Evolutionary conservation across 1,140 invertebrate species (phyloP).

Genomic region (Penaeus indicus): DNA sequence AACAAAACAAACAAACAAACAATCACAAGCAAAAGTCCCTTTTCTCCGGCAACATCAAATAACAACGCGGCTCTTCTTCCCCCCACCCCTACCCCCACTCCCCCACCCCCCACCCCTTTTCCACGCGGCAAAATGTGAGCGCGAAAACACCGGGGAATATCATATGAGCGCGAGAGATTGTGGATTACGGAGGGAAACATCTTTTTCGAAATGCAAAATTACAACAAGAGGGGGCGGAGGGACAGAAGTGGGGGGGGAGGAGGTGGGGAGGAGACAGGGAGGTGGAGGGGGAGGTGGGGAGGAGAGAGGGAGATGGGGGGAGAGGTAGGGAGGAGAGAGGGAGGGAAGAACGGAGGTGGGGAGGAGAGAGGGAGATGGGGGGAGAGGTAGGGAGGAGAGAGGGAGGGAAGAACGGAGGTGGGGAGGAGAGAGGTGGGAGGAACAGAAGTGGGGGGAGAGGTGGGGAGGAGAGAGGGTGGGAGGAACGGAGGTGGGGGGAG

Average conservation of each 20-base stretch:
- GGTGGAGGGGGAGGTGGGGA: not conserved
- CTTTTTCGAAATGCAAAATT: no score
- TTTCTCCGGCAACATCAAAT: no score
- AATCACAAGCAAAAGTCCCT: no score
- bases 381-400: conserved; percentile 5
- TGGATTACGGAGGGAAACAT: not conserved
- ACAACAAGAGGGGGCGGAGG: not conserved
- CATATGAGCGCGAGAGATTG: not conserved
- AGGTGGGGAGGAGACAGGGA: not conserved
- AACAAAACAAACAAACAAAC: no score
- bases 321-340: not conserved
- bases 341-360: no score
- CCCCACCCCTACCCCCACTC: no score
- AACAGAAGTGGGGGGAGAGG: not conserved
- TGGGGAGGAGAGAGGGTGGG: conserved; percentile 28
- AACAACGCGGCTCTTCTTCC: no score
- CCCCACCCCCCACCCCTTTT: no score
- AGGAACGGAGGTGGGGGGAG: no score
- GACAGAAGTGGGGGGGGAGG: not conserved
- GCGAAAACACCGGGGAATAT: no score
- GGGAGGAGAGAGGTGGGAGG: not conserved
- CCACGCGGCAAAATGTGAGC: no score
- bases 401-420: no score
- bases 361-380: conserved; percentile 7
- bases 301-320: conserved; percentile 15